Base-by-base conservation (phyloP, 2,888 invertebrate genomes). In the Allolobophora icterica region DNA sequence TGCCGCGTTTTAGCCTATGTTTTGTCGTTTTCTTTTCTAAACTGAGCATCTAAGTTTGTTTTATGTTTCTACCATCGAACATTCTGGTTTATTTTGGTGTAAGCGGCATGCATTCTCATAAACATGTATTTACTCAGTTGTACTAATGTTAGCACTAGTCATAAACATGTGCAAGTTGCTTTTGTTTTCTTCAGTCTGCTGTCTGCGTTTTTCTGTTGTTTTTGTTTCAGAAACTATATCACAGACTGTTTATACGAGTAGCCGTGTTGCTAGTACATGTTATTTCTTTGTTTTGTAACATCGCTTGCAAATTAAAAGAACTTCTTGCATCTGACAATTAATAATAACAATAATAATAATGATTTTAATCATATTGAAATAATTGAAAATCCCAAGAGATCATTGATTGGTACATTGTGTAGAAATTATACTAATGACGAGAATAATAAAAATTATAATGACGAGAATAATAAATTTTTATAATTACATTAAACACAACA, bases 21-120 rank as follows among this genome's bases (percentile, higher is more conserved):
- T 30, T 71, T 71, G 17, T n/a, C 8, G 71, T 71, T 71, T 71
- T 71, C 30, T 71, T 71, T 71, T 6, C 71, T 71, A 71, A 71
- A 71, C 71, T 71, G n/a, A 71, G 71, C 71, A 71, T 71, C 71
- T 71, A 71, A n/a, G 71, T 71, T 71, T 71, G 30, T 71, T 71
- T 30, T n/a, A n/a, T 71, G n/a, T 71, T 17, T 71, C 1, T 71
- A 11, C 13, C 8, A 8, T 71, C 13, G 11, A n/a, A 71, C n/a
- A n/a, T 71, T 71, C 71, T 71, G 30, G 71, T 71, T 71, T 71
- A 71, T 71, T 71, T 71, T 30, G 71, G 52, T n/a, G 71, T 71
- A 71, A n/a, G 8, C n/a, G 71, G n/a, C 17, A 13, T n/a, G 71
- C 71, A 71, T 71, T 71, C 71, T 71, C 71, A n/a, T 71, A 71